A percentile compares a stretch with the other conserved stretches of the same genome.
These are phyloP conservation scores for Eufriesea mexicana DNA, from an alignment of 1,140 invertebrate species.

Conservation along the genomic window DNA sequence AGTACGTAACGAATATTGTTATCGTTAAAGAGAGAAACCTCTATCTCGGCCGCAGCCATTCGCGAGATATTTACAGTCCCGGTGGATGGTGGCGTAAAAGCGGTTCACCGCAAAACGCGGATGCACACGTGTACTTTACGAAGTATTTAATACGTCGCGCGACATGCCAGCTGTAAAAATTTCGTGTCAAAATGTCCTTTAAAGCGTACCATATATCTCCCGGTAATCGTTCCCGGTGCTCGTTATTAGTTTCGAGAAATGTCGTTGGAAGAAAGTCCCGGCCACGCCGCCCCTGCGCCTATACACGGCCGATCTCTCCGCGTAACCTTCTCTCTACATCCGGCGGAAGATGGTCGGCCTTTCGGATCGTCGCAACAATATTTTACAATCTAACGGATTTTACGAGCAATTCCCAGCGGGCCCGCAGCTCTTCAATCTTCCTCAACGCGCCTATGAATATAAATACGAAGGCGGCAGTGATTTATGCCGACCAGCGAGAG, in stretches of 20 bases:
- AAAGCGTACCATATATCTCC: conserved; percentile 22
- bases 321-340: conserved; percentile 47
- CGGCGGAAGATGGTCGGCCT: conserved; percentile 51
- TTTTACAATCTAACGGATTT: conserved; percentile 77
- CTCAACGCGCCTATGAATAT: conserved; percentile 78
- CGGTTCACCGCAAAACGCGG: conserved; percentile 53
- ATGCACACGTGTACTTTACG: background rate
- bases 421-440: conserved; percentile 77
- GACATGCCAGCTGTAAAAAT: conserved; percentile 17
- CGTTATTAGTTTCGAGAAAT: conserved; percentile 42
- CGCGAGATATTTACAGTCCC: conserved; percentile 41
- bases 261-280: conserved; percentile 17
- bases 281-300: background rate
- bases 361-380: conserved; percentile 72
- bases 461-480: conserved; percentile 76
- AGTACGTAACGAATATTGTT: too few relatives aligned
- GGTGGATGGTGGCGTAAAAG: conserved; percentile 12
- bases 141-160: conserved; percentile 37
- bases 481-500: conserved; percentile 71
- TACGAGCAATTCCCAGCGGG: conserved; percentile 73
- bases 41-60: too few relatives aligned
- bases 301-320: conserved; percentile 12
- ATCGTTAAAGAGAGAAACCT: too few relatives aligned
- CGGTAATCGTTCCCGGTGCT: conserved; percentile 26
- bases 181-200: conserved; percentile 17